phyloP scores from a whole-genome alignment of 2,888 invertebrate genomes.

The Pollenia griseotomentosa region DNA sequence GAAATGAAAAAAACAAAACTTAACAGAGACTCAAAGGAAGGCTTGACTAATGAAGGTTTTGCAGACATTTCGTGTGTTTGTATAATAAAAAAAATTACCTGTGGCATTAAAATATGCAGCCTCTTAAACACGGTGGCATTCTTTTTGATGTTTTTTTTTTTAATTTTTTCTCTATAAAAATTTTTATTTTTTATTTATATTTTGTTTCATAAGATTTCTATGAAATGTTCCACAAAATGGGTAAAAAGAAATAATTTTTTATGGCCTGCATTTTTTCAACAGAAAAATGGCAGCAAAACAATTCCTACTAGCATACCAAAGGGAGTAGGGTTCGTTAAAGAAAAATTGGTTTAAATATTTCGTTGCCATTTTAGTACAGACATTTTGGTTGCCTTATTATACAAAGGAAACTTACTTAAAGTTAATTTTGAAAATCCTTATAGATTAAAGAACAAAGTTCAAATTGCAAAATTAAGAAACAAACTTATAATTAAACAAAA shows the following conservation, averaged over 20 bases:
- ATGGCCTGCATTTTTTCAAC: conserved; percentile 30
- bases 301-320: conserved; percentile 6
- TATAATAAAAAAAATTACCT: conserved; percentile 55
- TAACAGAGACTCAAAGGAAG: conserved; percentile 34
- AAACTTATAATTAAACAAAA: conserved; percentile 26
- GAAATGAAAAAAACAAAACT: not conserved
- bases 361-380: not conserved
- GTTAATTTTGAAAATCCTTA: conserved; percentile 31
- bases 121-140: conserved; percentile 59
- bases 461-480: conserved; percentile 10
- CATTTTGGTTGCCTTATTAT: conserved; percentile 16
- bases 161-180: conserved; percentile 1
- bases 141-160: conserved; percentile 61
- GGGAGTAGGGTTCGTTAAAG: conserved; percentile 50
- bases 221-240: conserved; percentile 32
- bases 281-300: not conserved
- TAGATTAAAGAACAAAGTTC: conserved; percentile 11
- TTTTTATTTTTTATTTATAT: not conserved
- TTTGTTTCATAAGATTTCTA: conserved; percentile 53
- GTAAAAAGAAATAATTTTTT: conserved; percentile 22
- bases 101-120: conserved; percentile 56
- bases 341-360: conserved; percentile 45
- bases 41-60: conserved; percentile 69
- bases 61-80: conserved; percentile 38
- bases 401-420: conserved; percentile 32